Conservation (phyloP, 2,113 vertebrate genomes). For the Diglossa brunneiventris region DNA sequence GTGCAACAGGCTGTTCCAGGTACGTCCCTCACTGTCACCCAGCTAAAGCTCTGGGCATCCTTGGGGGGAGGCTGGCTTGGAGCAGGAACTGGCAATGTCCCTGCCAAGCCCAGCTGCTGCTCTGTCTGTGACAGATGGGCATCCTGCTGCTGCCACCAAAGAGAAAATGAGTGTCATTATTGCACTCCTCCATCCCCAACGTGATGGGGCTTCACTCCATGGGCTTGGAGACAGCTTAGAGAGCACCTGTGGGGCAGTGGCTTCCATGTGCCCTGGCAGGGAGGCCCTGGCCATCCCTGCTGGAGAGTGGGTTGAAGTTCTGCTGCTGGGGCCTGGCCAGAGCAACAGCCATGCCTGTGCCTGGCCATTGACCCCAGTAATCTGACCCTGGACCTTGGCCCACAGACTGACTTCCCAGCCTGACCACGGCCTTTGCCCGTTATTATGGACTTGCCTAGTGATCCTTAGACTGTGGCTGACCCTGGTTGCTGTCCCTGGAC, state of each 20-base stretch:
- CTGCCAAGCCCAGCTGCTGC: not conserved
- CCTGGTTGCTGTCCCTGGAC: not conserved
- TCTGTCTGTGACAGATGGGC: not conserved
- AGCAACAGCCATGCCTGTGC: not conserved
- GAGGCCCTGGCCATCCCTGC: not conserved
- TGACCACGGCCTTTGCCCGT: not conserved
- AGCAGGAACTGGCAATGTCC: not conserved
- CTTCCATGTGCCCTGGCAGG: not conserved
- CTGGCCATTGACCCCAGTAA: not conserved
- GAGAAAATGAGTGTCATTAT: rapidly evolving
- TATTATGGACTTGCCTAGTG: not conserved
- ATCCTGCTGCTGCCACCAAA: not conserved
- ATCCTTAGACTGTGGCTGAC: not conserved
- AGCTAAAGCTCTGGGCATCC: not conserved
- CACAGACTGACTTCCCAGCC: slow-evolving; percentile 48
- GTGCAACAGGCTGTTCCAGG: slow-evolving; percentile 83
- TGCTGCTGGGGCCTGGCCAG: not conserved
- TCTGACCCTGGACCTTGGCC: not conserved
- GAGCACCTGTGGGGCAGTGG: not conserved
- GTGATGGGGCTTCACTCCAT: not conserved
- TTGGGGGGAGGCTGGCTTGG: not conserved
- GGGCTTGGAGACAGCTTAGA: not conserved
- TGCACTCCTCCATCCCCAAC: not conserved
- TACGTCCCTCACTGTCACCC: not conserved
- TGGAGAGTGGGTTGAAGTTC: not conserved